phyloP scores from a whole-genome alignment of 23 tunicate genomes.

The Clavelina lepadiformis region DNA sequence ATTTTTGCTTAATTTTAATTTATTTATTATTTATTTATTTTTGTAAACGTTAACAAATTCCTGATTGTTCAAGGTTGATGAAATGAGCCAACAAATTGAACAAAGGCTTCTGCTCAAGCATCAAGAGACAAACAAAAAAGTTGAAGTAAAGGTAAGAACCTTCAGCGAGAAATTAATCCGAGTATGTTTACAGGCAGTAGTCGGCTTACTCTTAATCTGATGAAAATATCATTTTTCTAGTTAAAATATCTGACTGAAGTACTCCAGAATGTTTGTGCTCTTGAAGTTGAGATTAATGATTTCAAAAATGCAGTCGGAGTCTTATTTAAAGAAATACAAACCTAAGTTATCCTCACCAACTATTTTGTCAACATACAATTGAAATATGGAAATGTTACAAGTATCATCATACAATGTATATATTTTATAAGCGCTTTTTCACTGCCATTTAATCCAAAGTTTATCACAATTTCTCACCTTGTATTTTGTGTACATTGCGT shows the following conservation, averaged over 20 bases:
- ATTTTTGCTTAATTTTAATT: no score
- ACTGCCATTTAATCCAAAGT: no score
- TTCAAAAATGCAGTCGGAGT: slow-evolving; percentile 28
- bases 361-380: no score
- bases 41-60: no score
- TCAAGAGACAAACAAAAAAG: slow-evolving; percentile 54
- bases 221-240: slow-evolving; percentile 7
- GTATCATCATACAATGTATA: no score
- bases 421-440: no score
- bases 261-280: slow-evolving; percentile 10
- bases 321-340: slow-evolving; percentile 18
- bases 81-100: slow-evolving; percentile 51
- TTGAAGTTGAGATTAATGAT: slow-evolving; percentile 28
- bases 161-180: background rate
- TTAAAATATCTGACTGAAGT: slow-evolving; percentile 37
- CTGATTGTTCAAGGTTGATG: no score
- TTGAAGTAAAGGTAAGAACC: slow-evolving; percentile 38
- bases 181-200: background rate
- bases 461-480: no score
- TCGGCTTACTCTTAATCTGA: background rate
- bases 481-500: no score
- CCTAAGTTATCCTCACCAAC: no score
- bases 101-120: slow-evolving; percentile 28
- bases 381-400: no score
- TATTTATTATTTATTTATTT: no score